Percentiles rank a stretch among this genome's conserved stretches.
These are phyloP conservation scores for Drosophila seclusa DNA, from an alignment of 2,888 invertebrate genomes.

Conservation along the genomic window DNA sequence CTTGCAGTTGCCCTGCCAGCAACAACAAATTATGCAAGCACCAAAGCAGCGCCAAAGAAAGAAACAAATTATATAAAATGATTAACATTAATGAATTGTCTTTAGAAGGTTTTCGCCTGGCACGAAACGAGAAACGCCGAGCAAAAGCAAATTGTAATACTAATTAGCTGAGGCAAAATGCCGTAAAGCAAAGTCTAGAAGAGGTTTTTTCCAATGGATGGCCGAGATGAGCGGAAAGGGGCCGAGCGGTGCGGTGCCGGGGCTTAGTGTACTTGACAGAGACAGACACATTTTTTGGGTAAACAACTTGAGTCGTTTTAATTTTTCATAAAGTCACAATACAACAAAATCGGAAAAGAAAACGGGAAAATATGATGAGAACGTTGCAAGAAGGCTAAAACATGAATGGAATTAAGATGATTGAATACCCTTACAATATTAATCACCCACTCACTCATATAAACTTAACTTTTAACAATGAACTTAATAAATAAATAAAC, in stretches of 20 bases:
- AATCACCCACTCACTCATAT: not conserved
- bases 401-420: constrained; percentile 9
- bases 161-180: constrained; percentile 73
- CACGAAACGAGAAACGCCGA: constrained; percentile 50
- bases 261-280: constrained; percentile 19
- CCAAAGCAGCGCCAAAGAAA: constrained; percentile 45
- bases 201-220: constrained; percentile 52
- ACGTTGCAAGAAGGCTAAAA: not conserved
- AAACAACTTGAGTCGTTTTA: constrained; percentile 77
- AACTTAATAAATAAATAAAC: not conserved
- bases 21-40: constrained; percentile 59
- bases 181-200: constrained; percentile 64
- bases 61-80: constrained; percentile 68
- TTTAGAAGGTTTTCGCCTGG: constrained; percentile 44
- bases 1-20: constrained; percentile 42
- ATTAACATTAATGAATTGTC: constrained; percentile 80
- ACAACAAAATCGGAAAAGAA: constrained; percentile 58
- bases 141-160: constrained; percentile 75
- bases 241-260: not conserved
- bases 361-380: constrained; percentile 37
- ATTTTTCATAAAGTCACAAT: constrained; percentile 71
- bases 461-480: not conserved
- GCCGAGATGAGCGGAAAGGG: not conserved
- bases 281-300: constrained; percentile 63
- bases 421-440: constrained; percentile 25